phyloP scores from a whole-genome alignment of 2,797 vertebrate species.

The Smutsia gigantea region DNA sequence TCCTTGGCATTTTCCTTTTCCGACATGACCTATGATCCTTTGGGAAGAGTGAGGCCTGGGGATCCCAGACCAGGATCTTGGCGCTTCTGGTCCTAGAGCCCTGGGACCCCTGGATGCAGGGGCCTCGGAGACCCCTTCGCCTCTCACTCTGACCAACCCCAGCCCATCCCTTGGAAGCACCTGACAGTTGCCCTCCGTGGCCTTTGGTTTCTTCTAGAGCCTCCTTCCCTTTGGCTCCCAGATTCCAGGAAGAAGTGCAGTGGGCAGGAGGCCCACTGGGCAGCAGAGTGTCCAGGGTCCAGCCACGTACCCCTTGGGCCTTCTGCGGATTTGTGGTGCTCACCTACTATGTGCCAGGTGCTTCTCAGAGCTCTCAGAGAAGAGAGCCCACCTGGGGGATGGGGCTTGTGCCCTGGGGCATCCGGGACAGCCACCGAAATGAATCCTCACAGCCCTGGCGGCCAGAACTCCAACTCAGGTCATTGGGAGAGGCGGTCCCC shows the following conservation, averaged over 20 bases:
- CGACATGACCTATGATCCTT: neutral
- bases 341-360: accelerated
- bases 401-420: accelerated
- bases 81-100: neutral
- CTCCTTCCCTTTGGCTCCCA: neutral
- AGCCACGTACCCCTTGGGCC: neutral
- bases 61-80: accelerated
- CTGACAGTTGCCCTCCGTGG: neutral
- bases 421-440: accelerated
- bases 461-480: neutral
- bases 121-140: neutral
- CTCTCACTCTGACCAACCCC: accelerated
- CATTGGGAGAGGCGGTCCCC: neutral
- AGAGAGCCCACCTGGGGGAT: accelerated
- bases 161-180: neutral
- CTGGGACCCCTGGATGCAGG: neutral
- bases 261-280: accelerated
- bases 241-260: neutral
- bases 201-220: neutral
- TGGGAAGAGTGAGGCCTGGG: neutral
- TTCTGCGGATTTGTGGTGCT: accelerated
- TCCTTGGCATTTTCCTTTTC: accelerated
- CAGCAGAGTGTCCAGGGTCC: accelerated
- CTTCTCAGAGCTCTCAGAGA: accelerated
- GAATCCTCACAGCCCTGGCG: accelerated